These are phyloP conservation scores for Prunella strophiata DNA, from an alignment of 2,797 vertebrate genomes.

Conservation along the genomic window DNA sequence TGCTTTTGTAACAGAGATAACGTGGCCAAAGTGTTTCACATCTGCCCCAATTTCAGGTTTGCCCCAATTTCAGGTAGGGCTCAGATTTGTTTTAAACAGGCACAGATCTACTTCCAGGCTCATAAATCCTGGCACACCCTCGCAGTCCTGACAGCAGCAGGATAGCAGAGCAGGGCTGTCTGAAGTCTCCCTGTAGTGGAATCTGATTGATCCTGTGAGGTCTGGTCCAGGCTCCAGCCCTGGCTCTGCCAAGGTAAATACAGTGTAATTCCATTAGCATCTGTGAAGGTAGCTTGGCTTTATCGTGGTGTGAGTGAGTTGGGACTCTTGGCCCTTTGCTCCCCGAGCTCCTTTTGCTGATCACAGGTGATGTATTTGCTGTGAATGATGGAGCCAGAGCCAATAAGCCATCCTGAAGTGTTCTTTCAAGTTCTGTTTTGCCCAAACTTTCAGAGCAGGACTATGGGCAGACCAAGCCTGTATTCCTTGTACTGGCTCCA, in stretches of 20 bases:
- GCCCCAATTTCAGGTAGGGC: not conserved
- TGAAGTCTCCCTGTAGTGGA: conserved; percentile 6
- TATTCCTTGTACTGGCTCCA: not conserved
- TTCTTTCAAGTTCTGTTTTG: conserved; percentile 41
- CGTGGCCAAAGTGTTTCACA: not conserved
- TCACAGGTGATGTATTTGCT: conserved; percentile 25
- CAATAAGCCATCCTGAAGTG: conserved; percentile 67
- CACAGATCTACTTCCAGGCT: not conserved
- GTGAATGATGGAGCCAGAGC: not conserved
- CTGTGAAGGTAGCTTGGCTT: conserved; percentile 28
- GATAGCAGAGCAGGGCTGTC: not conserved
- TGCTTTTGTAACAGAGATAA: not conserved
- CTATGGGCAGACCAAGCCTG: not conserved
- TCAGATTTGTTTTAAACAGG: not conserved
- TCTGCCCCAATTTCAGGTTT: not conserved
- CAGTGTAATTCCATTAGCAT: not conserved
- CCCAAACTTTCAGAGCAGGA: conserved; percentile 18
- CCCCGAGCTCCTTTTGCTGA: not conserved
- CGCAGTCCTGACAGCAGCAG: not conserved
- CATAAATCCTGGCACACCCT: conserved; percentile 31
- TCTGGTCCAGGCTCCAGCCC: not conserved
- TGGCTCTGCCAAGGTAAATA: conserved; percentile 38
- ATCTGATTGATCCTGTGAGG: conserved; percentile 55
- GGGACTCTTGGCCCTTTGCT: not conserved
- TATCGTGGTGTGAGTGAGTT: conserved; percentile 20